These are phyloP conservation scores for Amyelois transitella DNA, from an alignment of 1,140 invertebrate species.

Conservation along the genomic window DNA sequence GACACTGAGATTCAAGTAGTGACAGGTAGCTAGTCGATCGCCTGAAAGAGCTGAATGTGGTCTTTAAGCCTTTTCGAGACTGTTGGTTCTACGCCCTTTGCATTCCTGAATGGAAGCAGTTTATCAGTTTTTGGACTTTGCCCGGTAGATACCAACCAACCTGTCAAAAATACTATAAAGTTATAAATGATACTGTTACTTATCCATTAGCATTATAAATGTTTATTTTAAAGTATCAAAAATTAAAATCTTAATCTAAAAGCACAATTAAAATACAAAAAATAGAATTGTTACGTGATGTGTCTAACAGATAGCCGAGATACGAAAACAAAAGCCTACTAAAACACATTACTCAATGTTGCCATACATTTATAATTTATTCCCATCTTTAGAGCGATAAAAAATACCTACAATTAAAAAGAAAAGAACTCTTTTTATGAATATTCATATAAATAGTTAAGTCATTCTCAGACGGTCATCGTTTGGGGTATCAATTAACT, in stretches of 20 bases:
- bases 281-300: too few species aligned
- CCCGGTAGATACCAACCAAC: too few species aligned
- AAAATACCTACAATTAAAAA: conserved; percentile 11
- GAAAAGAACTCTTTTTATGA: conserved; percentile 14
- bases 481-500: conserved; percentile 44
- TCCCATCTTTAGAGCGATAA: background rate
- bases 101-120: too few species aligned
- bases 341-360: background rate
- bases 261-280: background rate
- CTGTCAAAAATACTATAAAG: too few species aligned
- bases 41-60: too few species aligned
- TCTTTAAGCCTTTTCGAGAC: too few species aligned
- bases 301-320: background rate
- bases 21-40: too few species aligned
- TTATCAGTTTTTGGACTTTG: too few species aligned
- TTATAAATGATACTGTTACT: background rate
- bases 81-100: too few species aligned
- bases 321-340: background rate
- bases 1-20: too few species aligned
- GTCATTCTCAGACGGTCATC: conserved; percentile 39
- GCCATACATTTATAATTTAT: background rate
- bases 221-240: background rate
- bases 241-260: background rate
- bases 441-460: conserved; percentile 52
- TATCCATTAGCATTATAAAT: background rate